phyloP scores from a whole-genome alignment of 2,888 invertebrate species.

The Erpobdella octoculata region DNA sequence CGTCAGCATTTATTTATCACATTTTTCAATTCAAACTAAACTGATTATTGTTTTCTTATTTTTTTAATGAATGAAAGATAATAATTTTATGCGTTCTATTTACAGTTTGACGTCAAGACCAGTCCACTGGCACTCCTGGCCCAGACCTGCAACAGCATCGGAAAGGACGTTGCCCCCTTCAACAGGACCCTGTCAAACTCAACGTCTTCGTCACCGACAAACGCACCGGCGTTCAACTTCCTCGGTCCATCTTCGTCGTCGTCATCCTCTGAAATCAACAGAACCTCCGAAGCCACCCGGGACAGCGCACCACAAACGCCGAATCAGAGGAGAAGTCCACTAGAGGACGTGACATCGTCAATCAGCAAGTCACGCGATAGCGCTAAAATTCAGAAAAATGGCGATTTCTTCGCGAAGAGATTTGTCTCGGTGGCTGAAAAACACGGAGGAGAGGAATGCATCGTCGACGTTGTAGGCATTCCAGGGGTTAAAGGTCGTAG shows the following conservation, averaged over 20 bases:
- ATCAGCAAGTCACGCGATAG: neutral
- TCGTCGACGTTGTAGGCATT: neutral
- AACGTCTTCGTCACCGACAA: neutral
- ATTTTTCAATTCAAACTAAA: too few relatives aligned
- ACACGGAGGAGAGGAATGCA: too few relatives aligned
- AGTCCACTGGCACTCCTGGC: constrained; percentile 87
- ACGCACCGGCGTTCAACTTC: neutral
- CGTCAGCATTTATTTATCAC: too few relatives aligned
- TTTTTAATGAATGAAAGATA: too few relatives aligned
- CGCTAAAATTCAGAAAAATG: neutral
- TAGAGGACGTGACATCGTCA: neutral
- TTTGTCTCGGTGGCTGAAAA: neutral
- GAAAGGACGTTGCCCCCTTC: constrained; percentile 58
- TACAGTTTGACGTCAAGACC: constrained; percentile 93
- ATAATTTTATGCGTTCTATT: too few relatives aligned
- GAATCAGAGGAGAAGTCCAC: neutral
- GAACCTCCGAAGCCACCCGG: neutral
- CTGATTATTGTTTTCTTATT: too few relatives aligned
- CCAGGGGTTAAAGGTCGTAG: neutral
- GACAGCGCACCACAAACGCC: neutral
- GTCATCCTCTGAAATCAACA: neutral
- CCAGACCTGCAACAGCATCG: constrained; percentile 93
- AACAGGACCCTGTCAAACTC: constrained; percentile 15
- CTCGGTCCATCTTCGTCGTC: neutral
- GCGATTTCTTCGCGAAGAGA: neutral